Percentiles rank a stretch among this genome's conserved stretches.
Evolutionary conservation across 2,888 invertebrate species (phyloP).

Genomic region (Hirtodrosophila confusa): DNA sequence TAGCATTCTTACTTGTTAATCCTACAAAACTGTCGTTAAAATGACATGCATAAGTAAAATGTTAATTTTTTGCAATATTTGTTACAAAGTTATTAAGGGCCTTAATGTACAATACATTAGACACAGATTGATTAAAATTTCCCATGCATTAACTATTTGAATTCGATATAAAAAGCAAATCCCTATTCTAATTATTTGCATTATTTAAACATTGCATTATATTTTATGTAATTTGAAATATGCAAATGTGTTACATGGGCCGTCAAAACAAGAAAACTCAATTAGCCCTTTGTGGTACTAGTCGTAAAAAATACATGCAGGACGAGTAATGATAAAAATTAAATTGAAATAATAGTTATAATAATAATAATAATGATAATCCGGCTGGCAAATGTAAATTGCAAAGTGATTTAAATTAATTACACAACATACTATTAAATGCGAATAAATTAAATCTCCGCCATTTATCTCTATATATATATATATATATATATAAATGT

Average conservation of each 20-base stretch:
- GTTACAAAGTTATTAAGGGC: too few relatives aligned
- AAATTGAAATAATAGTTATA: slow-evolving; percentile 30
- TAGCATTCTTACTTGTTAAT: too few relatives aligned
- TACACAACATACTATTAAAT: slow-evolving; percentile 51
- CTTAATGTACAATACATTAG: too few relatives aligned
- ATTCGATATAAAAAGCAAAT: slow-evolving; percentile 11
- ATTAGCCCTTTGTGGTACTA: slow-evolving; percentile 25
- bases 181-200: slow-evolving; percentile 24
- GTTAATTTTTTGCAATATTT: too few relatives aligned
- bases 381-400: slow-evolving; percentile 17
- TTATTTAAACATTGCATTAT: slow-evolving; percentile 11
- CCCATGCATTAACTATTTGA: neutral
- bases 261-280: slow-evolving; percentile 47
- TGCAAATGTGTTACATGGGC: slow-evolving; percentile 27
- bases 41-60: too few relatives aligned
- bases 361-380: slow-evolving; percentile 23
- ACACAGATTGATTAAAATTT: too few relatives aligned
- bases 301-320: slow-evolving; percentile 1
- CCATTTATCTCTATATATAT: slow-evolving; percentile 3
- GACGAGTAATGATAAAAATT: slow-evolving; percentile 32
- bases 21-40: too few relatives aligned
- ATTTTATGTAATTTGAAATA: slow-evolving; percentile 21
- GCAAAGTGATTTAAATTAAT: slow-evolving; percentile 65
- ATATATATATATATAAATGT: slow-evolving; percentile 1
- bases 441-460: slow-evolving; percentile 42